A percentile compares a stretch with the other conserved stretches of the same genome.
These are phyloP conservation scores for Lapara coniferarum DNA, from an alignment of 2,888 invertebrate species.

Conservation along the genomic window DNA sequence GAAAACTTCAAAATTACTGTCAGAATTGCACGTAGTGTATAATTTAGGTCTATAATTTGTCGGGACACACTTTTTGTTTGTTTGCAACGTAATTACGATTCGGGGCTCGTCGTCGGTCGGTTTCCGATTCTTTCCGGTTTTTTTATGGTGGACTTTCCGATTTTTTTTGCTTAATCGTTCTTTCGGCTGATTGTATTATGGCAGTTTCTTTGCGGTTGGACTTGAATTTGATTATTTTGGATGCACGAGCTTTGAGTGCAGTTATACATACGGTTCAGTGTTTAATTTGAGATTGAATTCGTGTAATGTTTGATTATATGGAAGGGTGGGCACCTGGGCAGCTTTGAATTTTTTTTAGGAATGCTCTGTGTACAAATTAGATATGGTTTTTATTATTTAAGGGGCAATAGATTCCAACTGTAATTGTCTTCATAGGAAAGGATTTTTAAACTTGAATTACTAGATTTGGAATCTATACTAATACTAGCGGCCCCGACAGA, in stretches of 20 bases:
- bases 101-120: conserved; percentile 39
- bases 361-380: no score
- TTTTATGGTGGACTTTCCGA: conserved; percentile 43
- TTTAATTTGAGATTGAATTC: not conserved
- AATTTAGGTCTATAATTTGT: conserved; percentile 73
- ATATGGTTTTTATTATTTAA: no score
- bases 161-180: conserved; percentile 36
- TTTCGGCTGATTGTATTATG: conserved; percentile 34
- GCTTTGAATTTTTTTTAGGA: no score
- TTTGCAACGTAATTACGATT: conserved; percentile 56
- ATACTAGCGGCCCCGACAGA: no score
- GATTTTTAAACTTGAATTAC: no score
- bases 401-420: no score
- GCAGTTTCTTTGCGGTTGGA: conserved; percentile 32
- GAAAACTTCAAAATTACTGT: conserved; percentile 50
- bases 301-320: no score
- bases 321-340: no score
- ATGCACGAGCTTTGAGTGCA: conserved; percentile 1
- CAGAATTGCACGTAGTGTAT: conserved; percentile 47
- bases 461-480: no score
- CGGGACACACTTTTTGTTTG: conserved; percentile 56
- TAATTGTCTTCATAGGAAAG: no score
- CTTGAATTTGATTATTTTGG: conserved; percentile 20
- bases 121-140: conserved; percentile 58
- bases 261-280: conserved; percentile 1